Evolutionary conservation across 37 sponge, comb jelly and placozoan species (phyloP), one percentile per base, ranked within the genome.

Genomic region (Dysidea cf. avara): DNA sequence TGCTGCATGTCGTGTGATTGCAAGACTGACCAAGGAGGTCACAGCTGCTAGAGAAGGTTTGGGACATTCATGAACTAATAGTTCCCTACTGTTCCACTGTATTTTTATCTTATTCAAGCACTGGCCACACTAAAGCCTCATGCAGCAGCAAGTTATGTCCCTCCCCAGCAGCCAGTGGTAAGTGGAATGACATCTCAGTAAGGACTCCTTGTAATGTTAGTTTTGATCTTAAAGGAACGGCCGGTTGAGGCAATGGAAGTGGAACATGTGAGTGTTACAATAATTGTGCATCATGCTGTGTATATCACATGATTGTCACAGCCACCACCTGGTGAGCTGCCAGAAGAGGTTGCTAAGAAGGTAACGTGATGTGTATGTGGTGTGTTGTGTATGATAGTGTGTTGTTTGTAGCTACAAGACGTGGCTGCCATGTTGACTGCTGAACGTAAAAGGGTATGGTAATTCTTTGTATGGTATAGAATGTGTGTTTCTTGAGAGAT

Each of bases 1-100:
- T 53, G 96, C 99, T 43, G 99, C 99, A 4, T 99, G 99, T 56
- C 69, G 99, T 20, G 99, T 99, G 53, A 99, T 99, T 38, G 99
- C 99, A 0, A 61, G 99, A n/a, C 79, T 96, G 39, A 95, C 90
- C 39, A 92, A 90, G 64, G 99, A 99, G 77, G 81, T 87, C 38
- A 90, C 76, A 21, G 94, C 94, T 65, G 97, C 97, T n/a, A 79
- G 96, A 81, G 99, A 99, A 85, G 95, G 95, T 94, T 31, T 30
- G 77, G 30, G 12, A 63, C 7, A 0, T 0, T 14, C 31, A 73
- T 37, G n/a, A n/a, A n/a, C n/a, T 34, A 31, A 14, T 17, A 0
- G 12, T 16, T 53, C 36, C 1, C 36, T 30, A n/a, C 14, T 53
- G 36, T 24, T 11, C 6, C 26, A 61, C 75, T 16, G 17, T 30